Conservation (phyloP, 2,113 vertebrate genomes). For the Phocoena phocoena region DNA sequence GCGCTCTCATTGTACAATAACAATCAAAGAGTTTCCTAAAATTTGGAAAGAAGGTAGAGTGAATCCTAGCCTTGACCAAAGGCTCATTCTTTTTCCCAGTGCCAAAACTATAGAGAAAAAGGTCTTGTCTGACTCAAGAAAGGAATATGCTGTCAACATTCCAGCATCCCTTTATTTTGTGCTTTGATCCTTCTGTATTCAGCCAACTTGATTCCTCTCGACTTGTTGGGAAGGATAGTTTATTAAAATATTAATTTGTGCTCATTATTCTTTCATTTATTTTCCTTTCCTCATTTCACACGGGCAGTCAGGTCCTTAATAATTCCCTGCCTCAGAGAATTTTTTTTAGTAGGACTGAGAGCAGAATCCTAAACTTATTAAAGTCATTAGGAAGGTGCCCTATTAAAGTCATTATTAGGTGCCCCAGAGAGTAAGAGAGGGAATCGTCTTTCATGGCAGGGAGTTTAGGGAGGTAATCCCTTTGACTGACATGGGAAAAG, state of each 20-base stretch:
- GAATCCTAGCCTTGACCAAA: conserved; percentile 32
- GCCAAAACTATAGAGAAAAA: background rate
- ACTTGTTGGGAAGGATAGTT: background rate
- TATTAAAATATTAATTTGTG: conserved; percentile 51
- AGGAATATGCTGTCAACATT: background rate
- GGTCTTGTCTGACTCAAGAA: background rate
- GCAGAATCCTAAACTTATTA: conserved; percentile 1
- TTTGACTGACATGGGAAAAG: background rate
- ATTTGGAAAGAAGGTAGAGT: conserved; percentile 2
- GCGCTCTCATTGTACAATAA: background rate
- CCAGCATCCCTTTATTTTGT: background rate
- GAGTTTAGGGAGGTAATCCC: background rate
- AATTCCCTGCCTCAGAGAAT: background rate
- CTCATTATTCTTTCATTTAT: background rate
- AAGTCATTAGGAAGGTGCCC: background rate
- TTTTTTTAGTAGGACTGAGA: background rate
- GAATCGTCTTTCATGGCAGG: background rate
- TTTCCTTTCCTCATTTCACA: conserved; percentile 4
- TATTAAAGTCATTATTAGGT: background rate
- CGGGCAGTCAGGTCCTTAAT: background rate
- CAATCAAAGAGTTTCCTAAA: background rate
- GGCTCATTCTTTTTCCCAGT: background rate
- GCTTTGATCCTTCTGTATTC: background rate
- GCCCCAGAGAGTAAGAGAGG: background rate
- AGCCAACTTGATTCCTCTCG: background rate